Evolutionary conservation across 2,797 vertebrate species (phyloP).

Genomic region (Anguilla megastoma): DNA sequence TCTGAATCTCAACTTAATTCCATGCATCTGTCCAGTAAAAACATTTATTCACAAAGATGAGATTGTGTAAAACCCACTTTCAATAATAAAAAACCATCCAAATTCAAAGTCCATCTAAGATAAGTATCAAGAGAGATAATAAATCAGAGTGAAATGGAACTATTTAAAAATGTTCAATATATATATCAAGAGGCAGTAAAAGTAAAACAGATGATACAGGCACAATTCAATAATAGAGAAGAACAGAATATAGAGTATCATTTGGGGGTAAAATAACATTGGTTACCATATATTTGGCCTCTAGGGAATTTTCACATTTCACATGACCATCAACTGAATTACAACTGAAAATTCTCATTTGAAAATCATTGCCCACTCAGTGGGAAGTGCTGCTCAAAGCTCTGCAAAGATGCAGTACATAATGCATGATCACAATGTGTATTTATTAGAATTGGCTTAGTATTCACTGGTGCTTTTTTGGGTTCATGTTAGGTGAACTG

Average conservation of each 20-base stretch:
- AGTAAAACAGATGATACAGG: background rate
- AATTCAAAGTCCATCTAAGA: slow-evolving; percentile 14
- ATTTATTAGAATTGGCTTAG: background rate
- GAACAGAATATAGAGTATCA: background rate
- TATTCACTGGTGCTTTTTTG: background rate
- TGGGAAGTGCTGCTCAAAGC: slow-evolving; percentile 3
- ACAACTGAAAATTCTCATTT: background rate
- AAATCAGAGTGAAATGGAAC: slow-evolving; percentile 1
- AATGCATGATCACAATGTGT: background rate
- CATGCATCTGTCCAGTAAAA: background rate
- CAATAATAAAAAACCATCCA: background rate
- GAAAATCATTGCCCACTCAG: background rate
- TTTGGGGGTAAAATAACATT: background rate
- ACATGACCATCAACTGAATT: background rate
- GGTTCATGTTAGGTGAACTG: background rate
- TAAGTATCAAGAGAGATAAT: slow-evolving; percentile 4
- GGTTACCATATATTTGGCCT: background rate
- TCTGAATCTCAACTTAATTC: slow-evolving; percentile 35
- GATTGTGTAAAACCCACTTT: slow-evolving; percentile 16
- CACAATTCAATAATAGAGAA: background rate
- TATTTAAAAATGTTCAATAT: background rate
- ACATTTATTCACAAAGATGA: slow-evolving; percentile 1
- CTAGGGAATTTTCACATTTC: background rate
- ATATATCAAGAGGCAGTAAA: background rate
- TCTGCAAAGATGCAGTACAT: background rate